Percentiles rank a stretch among this genome's conserved stretches.
These are phyloP conservation scores for Armadillidium nasatum DNA, from an alignment of 1,140 invertebrate species.

Conservation along the genomic window DNA sequence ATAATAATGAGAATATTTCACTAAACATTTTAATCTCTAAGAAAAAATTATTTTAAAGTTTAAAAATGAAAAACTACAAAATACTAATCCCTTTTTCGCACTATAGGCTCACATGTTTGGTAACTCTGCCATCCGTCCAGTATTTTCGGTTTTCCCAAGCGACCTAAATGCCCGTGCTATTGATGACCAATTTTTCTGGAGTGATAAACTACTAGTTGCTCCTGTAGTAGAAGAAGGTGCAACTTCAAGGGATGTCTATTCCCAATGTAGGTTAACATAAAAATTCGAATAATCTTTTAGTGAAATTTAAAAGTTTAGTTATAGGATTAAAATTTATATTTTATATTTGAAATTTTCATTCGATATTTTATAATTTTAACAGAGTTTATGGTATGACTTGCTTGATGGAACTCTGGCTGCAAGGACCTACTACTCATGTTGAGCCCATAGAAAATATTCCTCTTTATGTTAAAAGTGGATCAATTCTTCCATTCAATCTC, in stretches of 20 bases:
- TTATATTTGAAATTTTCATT: too few relatives aligned
- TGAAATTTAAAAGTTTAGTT: too few relatives aligned
- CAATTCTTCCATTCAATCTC: conserved; percentile 26
- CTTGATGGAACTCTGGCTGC: not conserved
- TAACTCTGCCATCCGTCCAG: conserved; percentile 50
- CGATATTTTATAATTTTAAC: not conserved
- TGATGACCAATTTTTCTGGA: conserved; percentile 77
- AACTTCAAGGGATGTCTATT: conserved; percentile 32
- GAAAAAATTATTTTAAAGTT: too few relatives aligned
- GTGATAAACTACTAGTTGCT: conserved; percentile 65
- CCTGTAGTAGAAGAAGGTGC: conserved; percentile 63
- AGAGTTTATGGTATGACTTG: conserved; percentile 40
- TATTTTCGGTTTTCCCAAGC: conserved; percentile 50
- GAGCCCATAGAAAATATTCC: conserved; percentile 32
- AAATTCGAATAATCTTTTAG: too few relatives aligned
- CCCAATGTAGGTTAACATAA: conserved; percentile 21
- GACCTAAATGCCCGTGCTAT: conserved; percentile 51
- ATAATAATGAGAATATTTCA: too few relatives aligned
- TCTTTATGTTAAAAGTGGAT: conserved; percentile 23
- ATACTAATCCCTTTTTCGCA: not conserved
- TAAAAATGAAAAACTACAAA: too few relatives aligned
- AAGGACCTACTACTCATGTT: conserved; percentile 16
- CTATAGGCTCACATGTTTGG: conserved; percentile 47
- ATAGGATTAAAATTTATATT: too few relatives aligned
- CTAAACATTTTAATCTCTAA: too few relatives aligned